Percentiles rank a stretch among this genome's conserved stretches.
These are phyloP conservation scores for Lates japonicus DNA, from an alignment of 2,797 vertebrate genomes.

Conservation along the genomic window DNA sequence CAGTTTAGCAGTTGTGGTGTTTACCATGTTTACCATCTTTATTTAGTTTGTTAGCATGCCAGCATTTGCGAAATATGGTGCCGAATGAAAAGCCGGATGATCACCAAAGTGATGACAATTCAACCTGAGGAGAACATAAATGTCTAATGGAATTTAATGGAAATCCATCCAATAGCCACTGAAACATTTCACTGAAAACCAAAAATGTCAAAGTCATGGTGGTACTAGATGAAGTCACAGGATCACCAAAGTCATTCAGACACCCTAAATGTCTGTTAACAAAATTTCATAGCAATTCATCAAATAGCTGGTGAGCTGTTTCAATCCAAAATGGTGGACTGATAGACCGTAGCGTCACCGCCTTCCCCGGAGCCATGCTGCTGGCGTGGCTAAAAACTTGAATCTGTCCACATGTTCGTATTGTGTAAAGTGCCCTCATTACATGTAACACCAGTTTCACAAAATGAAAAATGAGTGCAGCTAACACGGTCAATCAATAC, in stretches of 20 bases:
- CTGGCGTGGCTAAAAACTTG: neutral
- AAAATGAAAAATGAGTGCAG: conserved; percentile 48
- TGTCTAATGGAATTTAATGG: neutral
- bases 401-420: neutral
- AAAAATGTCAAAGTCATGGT: neutral
- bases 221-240: neutral
- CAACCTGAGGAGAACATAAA: neutral
- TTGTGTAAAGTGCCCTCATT: conserved; percentile 9
- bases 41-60: neutral
- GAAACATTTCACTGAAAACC: neutral
- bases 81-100: neutral
- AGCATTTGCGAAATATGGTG: neutral
- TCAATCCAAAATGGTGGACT: neutral
- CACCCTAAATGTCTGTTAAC: neutral
- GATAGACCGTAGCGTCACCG: neutral
- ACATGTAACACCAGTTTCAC: conserved; percentile 13
- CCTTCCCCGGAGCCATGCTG: neutral
- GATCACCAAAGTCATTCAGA: neutral
- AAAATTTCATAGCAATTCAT: neutral
- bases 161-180: neutral
- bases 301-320: neutral
- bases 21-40: neutral
- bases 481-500: conserved; percentile 41
- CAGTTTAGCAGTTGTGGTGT: neutral
- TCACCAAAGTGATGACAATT: neutral